Evolutionary conservation across 1,140 invertebrate species (phyloP).

Genomic region (Eriosoma lanigerum): DNA sequence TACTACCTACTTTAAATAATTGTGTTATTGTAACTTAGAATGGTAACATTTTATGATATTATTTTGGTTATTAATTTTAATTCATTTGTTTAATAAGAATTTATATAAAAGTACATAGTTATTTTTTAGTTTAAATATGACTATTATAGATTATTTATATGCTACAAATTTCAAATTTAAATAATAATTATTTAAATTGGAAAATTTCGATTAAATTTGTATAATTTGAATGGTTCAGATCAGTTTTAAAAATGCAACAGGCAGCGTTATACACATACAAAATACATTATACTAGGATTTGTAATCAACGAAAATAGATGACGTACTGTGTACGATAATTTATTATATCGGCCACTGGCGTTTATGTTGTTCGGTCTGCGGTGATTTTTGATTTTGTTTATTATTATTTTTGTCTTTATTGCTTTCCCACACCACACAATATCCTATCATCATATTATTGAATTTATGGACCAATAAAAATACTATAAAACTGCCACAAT

Average conservation of each 20-base stretch:
- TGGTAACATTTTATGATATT: too few species aligned
- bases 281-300: conserved; percentile 14
- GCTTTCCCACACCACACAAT: neutral
- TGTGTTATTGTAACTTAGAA: too few species aligned
- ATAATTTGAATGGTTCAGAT: neutral
- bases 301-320: conserved; percentile 23
- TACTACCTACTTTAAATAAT: too few species aligned
- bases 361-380: conserved; percentile 16
- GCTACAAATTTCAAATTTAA: neutral
- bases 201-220: neutral
- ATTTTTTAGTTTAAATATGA: too few species aligned
- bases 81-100: too few species aligned
- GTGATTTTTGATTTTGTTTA: conserved; percentile 30
- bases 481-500: conserved; percentile 26
- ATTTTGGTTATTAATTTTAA: too few species aligned
- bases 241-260: conserved; percentile 2
- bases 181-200: conserved; percentile 1
- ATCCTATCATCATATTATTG: conserved; percentile 6
- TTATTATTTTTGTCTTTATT: conserved; percentile 12
- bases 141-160: too few species aligned
- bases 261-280: neutral
- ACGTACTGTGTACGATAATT: neutral
- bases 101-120: too few species aligned
- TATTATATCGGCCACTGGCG: conserved; percentile 3
- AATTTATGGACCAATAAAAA: conserved; percentile 41